These are phyloP conservation scores for Cottus gobio DNA, from an alignment of 2,113 vertebrate species.

Conservation along the genomic window DNA sequence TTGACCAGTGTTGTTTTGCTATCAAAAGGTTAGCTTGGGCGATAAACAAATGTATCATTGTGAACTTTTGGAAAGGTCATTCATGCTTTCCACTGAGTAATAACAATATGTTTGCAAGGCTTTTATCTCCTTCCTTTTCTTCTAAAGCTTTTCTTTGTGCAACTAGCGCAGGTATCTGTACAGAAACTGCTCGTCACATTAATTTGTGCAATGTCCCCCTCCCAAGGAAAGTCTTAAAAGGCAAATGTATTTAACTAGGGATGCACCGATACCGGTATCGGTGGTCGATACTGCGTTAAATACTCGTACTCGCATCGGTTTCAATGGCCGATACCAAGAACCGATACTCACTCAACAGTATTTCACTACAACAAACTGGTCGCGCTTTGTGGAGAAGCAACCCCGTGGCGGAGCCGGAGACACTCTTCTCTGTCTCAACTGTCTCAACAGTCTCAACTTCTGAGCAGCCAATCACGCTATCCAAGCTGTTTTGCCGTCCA, in stretches of 20 bases:
- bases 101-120: conserved; percentile 28
- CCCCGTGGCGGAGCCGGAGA: too few relatives aligned
- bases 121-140: conserved; percentile 17
- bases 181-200: conserved; percentile 64
- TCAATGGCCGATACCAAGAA: too few relatives aligned
- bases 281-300: too few relatives aligned
- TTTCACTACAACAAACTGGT: too few relatives aligned
- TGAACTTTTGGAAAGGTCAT: conserved; percentile 54
- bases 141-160: conserved; percentile 14
- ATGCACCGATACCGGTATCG: too few relatives aligned
- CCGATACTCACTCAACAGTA: too few relatives aligned
- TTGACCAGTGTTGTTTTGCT: conserved; percentile 43
- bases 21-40: conserved; percentile 55
- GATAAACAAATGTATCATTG: conserved; percentile 41
- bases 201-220: conserved; percentile 72
- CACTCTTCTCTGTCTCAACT: too few relatives aligned
- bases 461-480: too few relatives aligned
- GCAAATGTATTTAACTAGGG: conserved; percentile 71
- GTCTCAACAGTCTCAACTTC: too few relatives aligned
- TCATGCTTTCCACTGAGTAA: conserved; percentile 36
- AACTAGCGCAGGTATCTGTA: conserved; percentile 61
- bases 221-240: conserved; percentile 69
- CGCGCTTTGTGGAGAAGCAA: too few relatives aligned
- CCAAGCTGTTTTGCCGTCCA: too few relatives aligned
- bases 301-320: too few relatives aligned